Percentiles rank a stretch among this genome's conserved stretches.
Conservation (phyloP, 92 coral and sea anemone genomes). For the Ricordea florida region DNA sequence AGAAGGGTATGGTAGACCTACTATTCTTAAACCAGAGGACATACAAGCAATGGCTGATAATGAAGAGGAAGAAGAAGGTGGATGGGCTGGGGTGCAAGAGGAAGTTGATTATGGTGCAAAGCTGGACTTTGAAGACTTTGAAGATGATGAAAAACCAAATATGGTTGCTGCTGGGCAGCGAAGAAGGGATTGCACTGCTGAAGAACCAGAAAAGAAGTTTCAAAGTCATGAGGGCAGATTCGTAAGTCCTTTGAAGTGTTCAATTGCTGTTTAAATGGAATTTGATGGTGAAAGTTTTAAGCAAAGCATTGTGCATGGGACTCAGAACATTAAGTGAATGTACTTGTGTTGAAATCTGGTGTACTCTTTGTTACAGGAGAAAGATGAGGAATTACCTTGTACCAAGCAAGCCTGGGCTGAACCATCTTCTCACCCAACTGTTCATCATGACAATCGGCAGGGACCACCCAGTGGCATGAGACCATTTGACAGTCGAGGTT, state of each 20-base stretch:
- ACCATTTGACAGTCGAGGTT: conserved; percentile 62
- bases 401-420: conserved; percentile 82
- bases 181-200: not conserved
- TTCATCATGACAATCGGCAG: conserved; percentile 53
- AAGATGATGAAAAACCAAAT: conserved; percentile 63
- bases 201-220: conserved; percentile 15
- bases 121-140: conserved; percentile 96
- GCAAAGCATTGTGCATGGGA: not conserved
- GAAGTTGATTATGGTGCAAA: conserved; percentile 97
- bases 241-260: not conserved
- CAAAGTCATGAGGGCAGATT: conserved; percentile 25
- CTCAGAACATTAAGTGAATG: not conserved
- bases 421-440: conserved; percentile 58
- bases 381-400: conserved; percentile 44
- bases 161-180: not conserved
- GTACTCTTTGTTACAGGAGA: conserved; percentile 18
- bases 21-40: conserved; percentile 89
- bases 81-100: conserved; percentile 99
- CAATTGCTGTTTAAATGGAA: too few species aligned
- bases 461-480: conserved; percentile 47
- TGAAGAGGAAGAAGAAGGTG: conserved; percentile 96
- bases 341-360: not conserved
- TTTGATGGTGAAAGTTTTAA: too few species aligned
- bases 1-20: conserved; percentile 80
- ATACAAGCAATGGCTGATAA: conserved; percentile 93